Base-by-base conservation (phyloP, 1,140 invertebrate species). In the Ips typographus region DNA sequence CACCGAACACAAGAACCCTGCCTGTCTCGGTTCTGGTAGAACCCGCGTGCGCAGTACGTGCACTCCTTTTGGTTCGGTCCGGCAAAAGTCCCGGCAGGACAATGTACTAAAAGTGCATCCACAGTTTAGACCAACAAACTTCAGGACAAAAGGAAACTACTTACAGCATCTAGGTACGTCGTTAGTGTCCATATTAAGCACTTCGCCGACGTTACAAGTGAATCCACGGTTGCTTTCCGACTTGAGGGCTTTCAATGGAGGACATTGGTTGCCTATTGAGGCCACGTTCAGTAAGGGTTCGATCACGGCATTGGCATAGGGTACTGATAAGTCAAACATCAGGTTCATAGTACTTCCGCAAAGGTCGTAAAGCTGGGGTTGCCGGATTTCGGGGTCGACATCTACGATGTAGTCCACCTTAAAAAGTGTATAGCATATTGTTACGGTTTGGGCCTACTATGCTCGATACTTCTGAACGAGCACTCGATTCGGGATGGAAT, bases 31-130 rank as follows among this genome's bases (percentile, higher is more conserved):
- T 96, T 95, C 82, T 98, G 96, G 79, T 97, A 99, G 72, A 89
- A 96, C 39, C 96, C 96, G 74, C 88, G 84, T 1, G 90, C 89
- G 79, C 96, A 98, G 74, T 90, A 88, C n/a, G 91, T 91, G 80
- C 96, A 98, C 67, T 87, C 83, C 71, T 92, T 91, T 79, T 93
- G 91, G 71, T 94, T 92, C 75, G 92, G 90, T 37, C 90, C 91
- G 60, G 94, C 95, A 78, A 90, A 97, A 0, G 95, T 96, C 75
- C 96, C 96, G 74, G 94, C 94, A 22, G 96, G 95, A 80, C 96
- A 99, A 76, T 96, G 92, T 58, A 97, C 91, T 94, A 75, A 73
- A 88, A 85, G 22, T 22, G 22, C 22, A 73, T 66, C 36, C 4
- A 40, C 8, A 40, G 40, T 40, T 40, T 40, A 37, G 8, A 40